phyloP scores from a whole-genome alignment of 2,113 vertebrate species.

The Syrmaticus mikado region DNA sequence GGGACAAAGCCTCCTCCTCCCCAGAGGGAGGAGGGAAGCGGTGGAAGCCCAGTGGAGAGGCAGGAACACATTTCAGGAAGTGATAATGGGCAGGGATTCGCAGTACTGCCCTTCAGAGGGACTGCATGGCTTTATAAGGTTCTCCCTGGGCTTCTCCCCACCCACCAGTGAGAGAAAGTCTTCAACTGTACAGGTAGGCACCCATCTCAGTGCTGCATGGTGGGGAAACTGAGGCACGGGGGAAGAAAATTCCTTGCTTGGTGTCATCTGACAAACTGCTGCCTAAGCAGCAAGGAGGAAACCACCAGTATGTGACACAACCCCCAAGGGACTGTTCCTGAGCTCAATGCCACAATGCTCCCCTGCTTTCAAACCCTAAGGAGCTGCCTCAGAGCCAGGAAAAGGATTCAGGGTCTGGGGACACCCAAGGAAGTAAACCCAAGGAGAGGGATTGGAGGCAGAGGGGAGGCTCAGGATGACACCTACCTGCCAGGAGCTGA shows the following conservation, averaged over 20 bases:
- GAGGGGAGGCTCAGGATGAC: fast-evolving
- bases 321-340: neutral
- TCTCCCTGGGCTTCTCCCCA: neutral
- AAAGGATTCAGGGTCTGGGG: no score
- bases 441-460: neutral
- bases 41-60: neutral
- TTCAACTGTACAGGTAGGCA: neutral
- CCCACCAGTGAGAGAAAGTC: neutral
- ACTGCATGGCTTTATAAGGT: neutral
- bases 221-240: neutral
- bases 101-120: neutral
- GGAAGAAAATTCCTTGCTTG: neutral
- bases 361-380: neutral
- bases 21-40: neutral
- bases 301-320: fast-evolving
- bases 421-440: no score
- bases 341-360: fast-evolving
- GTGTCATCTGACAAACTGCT: neutral
- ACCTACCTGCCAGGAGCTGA: conserved; percentile 92
- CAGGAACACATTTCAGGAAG: fast-evolving
- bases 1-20: neutral
- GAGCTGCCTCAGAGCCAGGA: neutral
- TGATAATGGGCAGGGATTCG: neutral
- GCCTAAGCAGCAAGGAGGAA: neutral
- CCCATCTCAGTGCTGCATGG: neutral